A percentile compares a stretch with the other conserved stretches of the same genome.
phyloP scores from a whole-genome alignment of 2,797 vertebrate genomes.

The Clarias platycephalus region DNA sequence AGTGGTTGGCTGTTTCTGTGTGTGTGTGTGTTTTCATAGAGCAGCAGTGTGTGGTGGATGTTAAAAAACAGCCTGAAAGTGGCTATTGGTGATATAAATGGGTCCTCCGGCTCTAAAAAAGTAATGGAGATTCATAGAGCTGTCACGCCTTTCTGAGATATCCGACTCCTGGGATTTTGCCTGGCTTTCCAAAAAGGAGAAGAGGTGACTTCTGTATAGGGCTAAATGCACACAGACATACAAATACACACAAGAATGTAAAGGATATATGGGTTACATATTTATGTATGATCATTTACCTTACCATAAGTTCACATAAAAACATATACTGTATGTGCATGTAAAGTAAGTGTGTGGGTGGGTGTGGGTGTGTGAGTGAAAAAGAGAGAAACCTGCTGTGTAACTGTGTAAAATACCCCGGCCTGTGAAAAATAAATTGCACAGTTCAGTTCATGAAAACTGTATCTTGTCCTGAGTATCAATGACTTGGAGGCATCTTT shows the following conservation, averaged over 20 bases:
- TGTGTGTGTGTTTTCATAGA: background rate
- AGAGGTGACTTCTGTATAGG: constrained; percentile 13
- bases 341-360: constrained; percentile 1
- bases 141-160: constrained; percentile 24
- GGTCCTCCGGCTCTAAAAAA: constrained; percentile 25
- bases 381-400: constrained; percentile 25
- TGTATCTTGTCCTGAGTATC: constrained; percentile 36
- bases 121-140: constrained; percentile 48
- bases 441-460: constrained; percentile 48
- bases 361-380: constrained; percentile 12
- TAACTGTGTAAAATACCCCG: constrained; percentile 30
- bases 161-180: constrained; percentile 27
- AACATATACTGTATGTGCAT: background rate
- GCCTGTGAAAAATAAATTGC: constrained; percentile 34
- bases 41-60: background rate
- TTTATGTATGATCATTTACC: background rate
- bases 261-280: background rate
- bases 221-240: background rate
- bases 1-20: background rate
- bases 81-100: constrained; percentile 17
- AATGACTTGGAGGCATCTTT: constrained; percentile 39
- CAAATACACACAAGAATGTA: background rate
- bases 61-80: constrained; percentile 6
- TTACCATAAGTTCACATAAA: background rate
- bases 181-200: constrained; percentile 35